Base-by-base conservation (phyloP, 2,888 invertebrate species). In the Heliconius aoede region DNA sequence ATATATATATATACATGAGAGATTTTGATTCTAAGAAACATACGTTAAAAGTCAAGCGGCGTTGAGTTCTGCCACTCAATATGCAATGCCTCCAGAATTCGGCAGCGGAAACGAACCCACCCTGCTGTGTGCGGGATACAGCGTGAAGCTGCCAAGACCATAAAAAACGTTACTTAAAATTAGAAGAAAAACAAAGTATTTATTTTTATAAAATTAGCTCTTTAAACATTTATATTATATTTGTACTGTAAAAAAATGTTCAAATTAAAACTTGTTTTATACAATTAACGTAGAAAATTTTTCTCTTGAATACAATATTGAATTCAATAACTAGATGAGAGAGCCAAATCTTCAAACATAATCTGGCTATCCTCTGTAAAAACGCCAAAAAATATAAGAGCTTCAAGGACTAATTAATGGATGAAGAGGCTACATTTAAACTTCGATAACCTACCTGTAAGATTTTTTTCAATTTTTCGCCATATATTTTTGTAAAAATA, bases 301-400 rank as follows among this genome's bases (percentile, higher is more conserved):
- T 51, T 18, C 36, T 26, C 15, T 13, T 60, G 13, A 11, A 46
- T 24, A 40, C 28, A 46, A 26, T n/a, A 69, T 30, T 18, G 46
- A 68, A n/a, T n/a, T n/a, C 40, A n/a, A 51, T 40, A 67, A 60
- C 3, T 18, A 67, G 24, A 24, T 28, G 58, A 28, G 24, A 36
- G 58, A 60, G 74, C 60, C 68, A 74, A 68, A 28, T 74, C 74
- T n/a, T 46, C 24, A 74, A 68, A 46, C 40, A 74, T 74, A 40
- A 68, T 68, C 60, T 68, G 58, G 67, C 67, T 58, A 74, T 67
- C 40, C 58, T 67, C 55, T 74, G 74, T 65, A 60, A 67, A 73
- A 67, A 46, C 58, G 74, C 73, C 67, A 74, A 74, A 58, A 30
- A 74, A 68, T 55, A 15, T 21, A 40, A 40, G 58, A 67, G 55